These are phyloP conservation scores for Teleopsis dalmanni DNA, from an alignment of 1,140 invertebrate genomes.

Conservation along the genomic window DNA sequence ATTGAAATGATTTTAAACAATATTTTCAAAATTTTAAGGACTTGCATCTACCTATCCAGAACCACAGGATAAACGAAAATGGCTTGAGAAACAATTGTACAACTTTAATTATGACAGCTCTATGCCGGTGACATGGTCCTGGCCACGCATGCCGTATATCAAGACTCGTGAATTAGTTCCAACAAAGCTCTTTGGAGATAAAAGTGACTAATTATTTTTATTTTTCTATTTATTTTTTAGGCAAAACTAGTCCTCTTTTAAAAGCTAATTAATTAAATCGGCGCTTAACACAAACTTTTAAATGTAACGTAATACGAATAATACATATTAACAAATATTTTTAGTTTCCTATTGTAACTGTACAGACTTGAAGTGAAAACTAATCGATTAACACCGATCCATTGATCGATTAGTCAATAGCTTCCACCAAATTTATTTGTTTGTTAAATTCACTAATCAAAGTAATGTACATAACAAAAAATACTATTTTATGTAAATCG, in stretches of 20 bases:
- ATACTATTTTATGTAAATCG: too few relatives aligned
- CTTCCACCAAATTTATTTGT: too few relatives aligned
- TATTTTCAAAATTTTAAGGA: conserved; percentile 52
- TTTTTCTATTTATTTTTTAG: conserved; percentile 24
- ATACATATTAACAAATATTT: too few relatives aligned
- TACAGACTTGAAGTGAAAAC: too few relatives aligned
- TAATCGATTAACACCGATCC: too few relatives aligned
- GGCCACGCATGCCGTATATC: conserved; percentile 48
- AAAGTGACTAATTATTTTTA: conserved; percentile 33
- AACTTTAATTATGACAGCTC: conserved; percentile 71
- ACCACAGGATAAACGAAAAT: conserved; percentile 64
- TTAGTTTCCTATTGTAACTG: too few relatives aligned
- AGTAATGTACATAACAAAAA: too few relatives aligned
- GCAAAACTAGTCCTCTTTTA: conserved; percentile 39
- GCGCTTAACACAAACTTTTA: conserved; percentile 17
- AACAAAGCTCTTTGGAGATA: conserved; percentile 39
- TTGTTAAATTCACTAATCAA: too few relatives aligned
- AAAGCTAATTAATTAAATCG: conserved; percentile 32
- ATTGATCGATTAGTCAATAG: too few relatives aligned
- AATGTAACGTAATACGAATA: too few relatives aligned
- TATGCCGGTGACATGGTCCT: conserved; percentile 66
- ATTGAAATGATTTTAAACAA: conserved; percentile 47
- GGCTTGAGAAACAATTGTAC: conserved; percentile 68
- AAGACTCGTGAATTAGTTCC: conserved; percentile 43
- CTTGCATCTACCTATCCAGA: conserved; percentile 78